Conservation (phyloP, 2,113 vertebrate genomes). For the mouse (Mus musculus) region GRCm39 chr11:110969001-110969500, state of each 20-base stretch:
- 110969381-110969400: background rate
- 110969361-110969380: background rate
- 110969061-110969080: conserved; percentile 26
- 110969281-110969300: background rate
- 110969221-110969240: too few relatives aligned
- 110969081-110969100: background rate
- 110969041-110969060: conserved; percentile 18
- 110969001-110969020: conserved; percentile 45
- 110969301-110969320: background rate
- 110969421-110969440: background rate
- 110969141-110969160: background rate
- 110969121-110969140: background rate
- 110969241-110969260: background rate
- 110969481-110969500: too few relatives aligned
- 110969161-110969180: background rate
- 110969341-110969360: background rate
- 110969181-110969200: background rate
- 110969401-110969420: background rate
- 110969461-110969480: too few relatives aligned
- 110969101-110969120: background rate
- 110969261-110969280: background rate
- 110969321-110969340: background rate
- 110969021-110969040: conserved; percentile 49
- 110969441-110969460: background rate
- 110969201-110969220: background rate